phyloP scores from a whole-genome alignment of 2,797 vertebrate genomes.

The Morus bassanus region DNA sequence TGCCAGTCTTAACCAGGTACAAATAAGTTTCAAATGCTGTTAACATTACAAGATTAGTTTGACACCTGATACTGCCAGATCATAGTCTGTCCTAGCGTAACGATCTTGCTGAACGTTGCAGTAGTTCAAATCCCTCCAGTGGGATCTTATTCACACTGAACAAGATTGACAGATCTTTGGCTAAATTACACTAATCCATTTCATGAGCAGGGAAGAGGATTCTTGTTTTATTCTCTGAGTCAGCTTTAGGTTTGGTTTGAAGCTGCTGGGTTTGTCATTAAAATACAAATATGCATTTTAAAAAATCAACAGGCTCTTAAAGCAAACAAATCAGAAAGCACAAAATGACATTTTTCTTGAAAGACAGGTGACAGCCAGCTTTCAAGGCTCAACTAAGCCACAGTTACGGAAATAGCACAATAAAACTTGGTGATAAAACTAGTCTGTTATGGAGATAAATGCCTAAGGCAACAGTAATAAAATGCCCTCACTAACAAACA shows the following conservation, averaged over 20 bases:
- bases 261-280: neutral
- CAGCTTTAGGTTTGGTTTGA: neutral
- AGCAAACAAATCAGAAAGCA: neutral
- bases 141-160: neutral
- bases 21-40: neutral
- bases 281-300: neutral
- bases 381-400: neutral
- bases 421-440: neutral
- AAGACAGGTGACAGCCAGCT: conserved; percentile 1
- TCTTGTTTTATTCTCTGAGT: neutral
- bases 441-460: neutral
- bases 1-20: neutral
- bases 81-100: neutral
- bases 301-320: neutral
- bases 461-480: neutral
- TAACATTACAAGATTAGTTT: neutral
- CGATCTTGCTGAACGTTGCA: neutral
- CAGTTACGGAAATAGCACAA: neutral
- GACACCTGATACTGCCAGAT: neutral
- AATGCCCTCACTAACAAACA: neutral
- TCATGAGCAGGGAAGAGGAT: neutral
- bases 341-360: conserved; percentile 22
- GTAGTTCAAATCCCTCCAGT: neutral
- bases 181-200: conserved; percentile 27
- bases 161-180: conserved; percentile 9